Conservation (phyloP, 2,888 invertebrate genomes). For the Hymenopus coronatus region DNA sequence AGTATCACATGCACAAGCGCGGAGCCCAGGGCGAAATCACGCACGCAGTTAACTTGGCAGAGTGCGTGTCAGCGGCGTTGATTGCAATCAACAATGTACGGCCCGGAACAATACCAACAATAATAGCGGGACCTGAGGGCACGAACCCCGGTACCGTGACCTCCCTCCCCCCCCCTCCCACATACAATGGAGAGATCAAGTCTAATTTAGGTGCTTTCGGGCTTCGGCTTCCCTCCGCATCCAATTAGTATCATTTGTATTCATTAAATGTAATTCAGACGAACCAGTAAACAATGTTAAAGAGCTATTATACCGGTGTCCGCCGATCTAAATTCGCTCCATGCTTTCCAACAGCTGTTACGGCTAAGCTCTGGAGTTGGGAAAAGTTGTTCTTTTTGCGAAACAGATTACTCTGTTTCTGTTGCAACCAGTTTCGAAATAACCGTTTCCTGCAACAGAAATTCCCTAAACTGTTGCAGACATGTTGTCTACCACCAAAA, state of each 20-base stretch:
- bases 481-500: too few relatives aligned
- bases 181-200: constrained; percentile 12
- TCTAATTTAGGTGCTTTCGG: background rate
- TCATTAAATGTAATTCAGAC: constrained; percentile 12
- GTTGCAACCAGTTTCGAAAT: too few relatives aligned
- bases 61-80: background rate
- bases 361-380: too few relatives aligned
- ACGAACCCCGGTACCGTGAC: constrained; percentile 4
- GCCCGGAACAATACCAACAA: constrained; percentile 13
- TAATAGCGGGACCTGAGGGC: constrained; percentile 5
- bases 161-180: background rate
- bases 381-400: too few relatives aligned
- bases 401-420: too few relatives aligned
- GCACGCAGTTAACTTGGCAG: background rate
- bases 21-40: background rate
- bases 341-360: too few relatives aligned
- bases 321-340: background rate
- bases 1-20: background rate
- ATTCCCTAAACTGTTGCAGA: too few relatives aligned
- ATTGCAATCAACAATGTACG: constrained; percentile 11
- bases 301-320: background rate
- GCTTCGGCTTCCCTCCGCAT: background rate
- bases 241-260: constrained; percentile 17
- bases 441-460: too few relatives aligned
- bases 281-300: constrained; percentile 3